Percentiles rank a stretch among this genome's conserved stretches.
These are phyloP conservation scores for Campoplex capitator DNA, from an alignment of 2,888 invertebrate genomes.

Conservation along the genomic window DNA sequence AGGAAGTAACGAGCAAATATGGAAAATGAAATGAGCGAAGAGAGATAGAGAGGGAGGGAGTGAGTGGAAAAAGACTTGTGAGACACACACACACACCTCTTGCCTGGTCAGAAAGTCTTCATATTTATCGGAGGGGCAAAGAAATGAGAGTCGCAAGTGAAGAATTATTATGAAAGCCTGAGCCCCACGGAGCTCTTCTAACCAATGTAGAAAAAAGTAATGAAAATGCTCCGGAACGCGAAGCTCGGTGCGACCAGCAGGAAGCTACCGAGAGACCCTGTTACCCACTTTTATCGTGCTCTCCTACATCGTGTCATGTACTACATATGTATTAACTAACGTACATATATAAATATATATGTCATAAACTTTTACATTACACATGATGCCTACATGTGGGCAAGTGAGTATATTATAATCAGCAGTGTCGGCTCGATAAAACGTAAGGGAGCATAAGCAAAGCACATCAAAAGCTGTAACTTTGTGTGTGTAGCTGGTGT, in stretches of 20 bases:
- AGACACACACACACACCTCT: conserved; percentile 27
- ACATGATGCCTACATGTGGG: conserved; percentile 7
- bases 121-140: conserved; percentile 34
- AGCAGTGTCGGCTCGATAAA: conserved; percentile 49
- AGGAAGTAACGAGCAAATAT: conserved; percentile 29
- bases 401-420: conserved; percentile 48
- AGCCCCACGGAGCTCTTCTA: conserved; percentile 8
- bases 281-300: conserved; percentile 62
- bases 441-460: conserved; percentile 44
- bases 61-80: conserved; percentile 42
- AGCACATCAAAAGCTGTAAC: conserved; percentile 15
- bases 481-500: conserved; percentile 13
- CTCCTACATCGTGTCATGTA: conserved; percentile 4
- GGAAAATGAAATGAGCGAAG: conserved; percentile 37
- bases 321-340: conserved; percentile 19
- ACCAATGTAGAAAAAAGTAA: conserved; percentile 42
- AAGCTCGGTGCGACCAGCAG: conserved; percentile 31
- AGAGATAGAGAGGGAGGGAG: conserved; percentile 31
- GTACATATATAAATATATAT: conserved; percentile 21
- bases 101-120: conserved; percentile 45
- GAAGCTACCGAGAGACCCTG: conserved; percentile 52
- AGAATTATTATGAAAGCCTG: conserved; percentile 66
- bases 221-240: conserved; percentile 26
- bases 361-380: conserved; percentile 1
- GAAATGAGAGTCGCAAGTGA: conserved; percentile 14